Conservation (phyloP, 2,113 vertebrate species). For the Colinus virginianus region DNA sequence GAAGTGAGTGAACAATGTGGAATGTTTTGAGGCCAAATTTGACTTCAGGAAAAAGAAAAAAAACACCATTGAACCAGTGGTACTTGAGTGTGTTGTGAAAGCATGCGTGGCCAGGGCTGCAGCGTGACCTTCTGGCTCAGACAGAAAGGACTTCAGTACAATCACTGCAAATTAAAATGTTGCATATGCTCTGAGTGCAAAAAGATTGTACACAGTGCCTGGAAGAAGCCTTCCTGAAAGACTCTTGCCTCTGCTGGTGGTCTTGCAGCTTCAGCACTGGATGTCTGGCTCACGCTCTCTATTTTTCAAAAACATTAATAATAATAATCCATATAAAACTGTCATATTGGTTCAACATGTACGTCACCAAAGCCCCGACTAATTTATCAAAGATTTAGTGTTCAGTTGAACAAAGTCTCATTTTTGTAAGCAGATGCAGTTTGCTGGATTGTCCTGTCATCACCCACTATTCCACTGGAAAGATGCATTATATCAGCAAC, state of each 20-base stretch:
- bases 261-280: slow-evolving; percentile 54
- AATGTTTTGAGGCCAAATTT: slow-evolving; percentile 75
- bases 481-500: slow-evolving; percentile 60
- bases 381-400: slow-evolving; percentile 80
- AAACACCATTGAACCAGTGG: slow-evolving; percentile 42
- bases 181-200: slow-evolving; percentile 62
- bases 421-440: slow-evolving; percentile 67
- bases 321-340: slow-evolving; percentile 80
- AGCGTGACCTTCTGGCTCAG: slow-evolving; percentile 43
- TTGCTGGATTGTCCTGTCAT: slow-evolving; percentile 60
- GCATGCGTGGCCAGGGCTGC: not conserved
- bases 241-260: slow-evolving; percentile 73
- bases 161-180: slow-evolving; percentile 69
- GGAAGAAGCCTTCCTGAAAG: slow-evolving; percentile 48
- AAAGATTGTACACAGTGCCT: slow-evolving; percentile 58
- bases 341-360: slow-evolving; percentile 79
- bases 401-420: slow-evolving; percentile 64
- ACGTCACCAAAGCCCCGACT: slow-evolving; percentile 75
- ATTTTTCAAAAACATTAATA: slow-evolving; percentile 79
- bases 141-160: not conserved
- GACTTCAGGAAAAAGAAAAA: slow-evolving; percentile 55
- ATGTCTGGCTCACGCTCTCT: slow-evolving; percentile 68
- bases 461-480: slow-evolving; percentile 38
- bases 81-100: slow-evolving; percentile 58
- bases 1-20: slow-evolving; percentile 69